Conservation (phyloP, 2,113 vertebrate genomes). For the Bufo bufo region DNA sequence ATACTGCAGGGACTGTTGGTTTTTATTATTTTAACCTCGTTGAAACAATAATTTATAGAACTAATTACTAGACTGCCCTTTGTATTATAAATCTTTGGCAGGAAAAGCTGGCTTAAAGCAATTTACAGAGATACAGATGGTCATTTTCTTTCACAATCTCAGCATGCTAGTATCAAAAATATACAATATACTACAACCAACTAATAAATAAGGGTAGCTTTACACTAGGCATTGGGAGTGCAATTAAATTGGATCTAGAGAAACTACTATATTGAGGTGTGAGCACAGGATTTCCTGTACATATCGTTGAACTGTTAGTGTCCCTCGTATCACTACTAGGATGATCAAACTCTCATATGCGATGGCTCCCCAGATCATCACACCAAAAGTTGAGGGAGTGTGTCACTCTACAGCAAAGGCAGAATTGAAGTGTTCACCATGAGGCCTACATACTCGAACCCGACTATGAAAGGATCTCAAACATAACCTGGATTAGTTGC, state of each 20-base stretch:
- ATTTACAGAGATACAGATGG: constrained; percentile 65
- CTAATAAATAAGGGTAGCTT: background rate
- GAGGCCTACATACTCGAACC: no score
- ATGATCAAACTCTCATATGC: no score
- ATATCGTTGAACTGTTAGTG: no score
- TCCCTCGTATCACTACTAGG: no score
- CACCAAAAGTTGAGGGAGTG: no score
- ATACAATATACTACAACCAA: constrained; percentile 53
- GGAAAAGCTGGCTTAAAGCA: constrained; percentile 64
- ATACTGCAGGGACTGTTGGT: constrained; percentile 68
- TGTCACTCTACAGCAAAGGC: no score
- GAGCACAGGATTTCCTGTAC: no score
- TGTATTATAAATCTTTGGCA: constrained; percentile 69
- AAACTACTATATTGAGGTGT: background rate
- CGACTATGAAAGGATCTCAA: no score
- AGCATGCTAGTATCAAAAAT: constrained; percentile 39
- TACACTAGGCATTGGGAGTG: background rate
- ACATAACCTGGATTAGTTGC: no score
- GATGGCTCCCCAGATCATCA: no score
- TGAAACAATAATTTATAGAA: constrained; percentile 72
- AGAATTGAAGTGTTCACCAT: no score
- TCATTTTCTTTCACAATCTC: constrained; percentile 53
- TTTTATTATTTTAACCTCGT: constrained; percentile 65
- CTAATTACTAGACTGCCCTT: constrained; percentile 71
- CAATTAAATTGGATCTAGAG: background rate